phyloP scores from a whole-genome alignment of 1,140 invertebrate genomes.

The Drosophila nigromelanica region DNA sequence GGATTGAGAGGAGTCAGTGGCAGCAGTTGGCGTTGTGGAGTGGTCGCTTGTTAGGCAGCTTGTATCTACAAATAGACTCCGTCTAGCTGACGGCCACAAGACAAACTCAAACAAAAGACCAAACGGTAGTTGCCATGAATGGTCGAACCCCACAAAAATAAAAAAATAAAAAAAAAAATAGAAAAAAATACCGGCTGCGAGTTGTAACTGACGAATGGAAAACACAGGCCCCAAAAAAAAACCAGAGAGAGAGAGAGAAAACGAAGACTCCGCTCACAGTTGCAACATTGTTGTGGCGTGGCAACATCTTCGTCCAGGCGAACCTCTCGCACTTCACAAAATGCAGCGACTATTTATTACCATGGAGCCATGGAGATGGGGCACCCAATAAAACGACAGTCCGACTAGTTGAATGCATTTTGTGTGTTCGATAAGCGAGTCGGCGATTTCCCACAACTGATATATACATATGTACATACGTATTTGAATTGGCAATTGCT shows the following conservation, averaged over 20 bases:
- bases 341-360: slow-evolving; percentile 61
- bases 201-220: slow-evolving; percentile 32
- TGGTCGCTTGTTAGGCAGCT: slow-evolving; percentile 64
- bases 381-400: slow-evolving; percentile 57
- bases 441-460: slow-evolving; percentile 71
- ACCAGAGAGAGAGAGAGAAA: slow-evolving; percentile 16
- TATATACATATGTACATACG: slow-evolving; percentile 59
- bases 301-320: slow-evolving; percentile 18
- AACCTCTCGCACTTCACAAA: slow-evolving; percentile 1
- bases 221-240: slow-evolving; percentile 12
- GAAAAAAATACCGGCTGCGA: background rate
- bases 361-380: slow-evolving; percentile 20
- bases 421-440: slow-evolving; percentile 66
- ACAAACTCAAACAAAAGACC: slow-evolving; percentile 80
- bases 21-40: slow-evolving; percentile 23
- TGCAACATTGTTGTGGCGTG: slow-evolving; percentile 58
- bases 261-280: slow-evolving; percentile 19
- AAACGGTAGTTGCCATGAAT: slow-evolving; percentile 81
- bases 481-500: slow-evolving; percentile 71
- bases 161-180: background rate
- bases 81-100: slow-evolving; percentile 67
- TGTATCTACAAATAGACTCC: slow-evolving; percentile 79
- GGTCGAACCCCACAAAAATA: slow-evolving; percentile 34
- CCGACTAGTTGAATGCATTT: slow-evolving; percentile 56
- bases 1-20: slow-evolving; percentile 24